Conservation (phyloP, 53 echinoderm and acorn worm species). For the Hippasteria phrygiana region DNA sequence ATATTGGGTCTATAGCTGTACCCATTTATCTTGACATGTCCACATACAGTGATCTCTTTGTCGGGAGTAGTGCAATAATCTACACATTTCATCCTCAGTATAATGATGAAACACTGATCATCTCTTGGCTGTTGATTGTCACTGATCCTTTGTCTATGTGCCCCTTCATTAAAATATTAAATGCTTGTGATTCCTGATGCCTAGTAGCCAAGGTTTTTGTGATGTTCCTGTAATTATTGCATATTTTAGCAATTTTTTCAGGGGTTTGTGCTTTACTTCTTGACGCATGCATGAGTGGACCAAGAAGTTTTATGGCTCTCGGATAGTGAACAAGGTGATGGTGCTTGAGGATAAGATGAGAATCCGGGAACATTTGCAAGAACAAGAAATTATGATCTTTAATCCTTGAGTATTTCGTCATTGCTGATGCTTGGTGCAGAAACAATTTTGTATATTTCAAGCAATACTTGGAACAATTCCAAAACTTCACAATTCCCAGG, state of each 20-base stretch:
- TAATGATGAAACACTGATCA: conserved; percentile 20
- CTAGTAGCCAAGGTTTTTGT: conserved; percentile 66
- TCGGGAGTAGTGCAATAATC: conserved; percentile 16
- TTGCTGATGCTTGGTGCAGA: too few species aligned
- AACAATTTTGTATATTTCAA: too few species aligned
- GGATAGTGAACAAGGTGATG: conserved; percentile 69
- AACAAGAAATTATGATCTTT: too few species aligned
- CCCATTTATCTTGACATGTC: conserved; percentile 26
- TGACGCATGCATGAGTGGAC: conserved; percentile 61
- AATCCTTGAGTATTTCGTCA: too few species aligned
- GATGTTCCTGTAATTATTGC: conserved; percentile 64
- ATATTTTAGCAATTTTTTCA: conserved; percentile 59
- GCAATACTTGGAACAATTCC: too few species aligned
- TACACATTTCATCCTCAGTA: conserved; percentile 31
- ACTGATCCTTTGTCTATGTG: conserved; percentile 27
- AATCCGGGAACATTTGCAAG: too few species aligned
- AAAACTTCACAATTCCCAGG: too few species aligned
- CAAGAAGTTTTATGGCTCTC: conserved; percentile 1
- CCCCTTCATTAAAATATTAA: conserved; percentile 17
- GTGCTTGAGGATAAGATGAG: conserved; percentile 69
- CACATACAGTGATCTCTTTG: conserved; percentile 29
- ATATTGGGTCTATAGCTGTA: conserved; percentile 54
- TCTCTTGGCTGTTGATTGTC: conserved; percentile 28
- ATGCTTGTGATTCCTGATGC: conserved; percentile 67
- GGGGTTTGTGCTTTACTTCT: conserved; percentile 68